These are phyloP conservation scores for Syrmaticus mikado DNA, from an alignment of 2,113 vertebrate species.

Conservation along the genomic window DNA sequence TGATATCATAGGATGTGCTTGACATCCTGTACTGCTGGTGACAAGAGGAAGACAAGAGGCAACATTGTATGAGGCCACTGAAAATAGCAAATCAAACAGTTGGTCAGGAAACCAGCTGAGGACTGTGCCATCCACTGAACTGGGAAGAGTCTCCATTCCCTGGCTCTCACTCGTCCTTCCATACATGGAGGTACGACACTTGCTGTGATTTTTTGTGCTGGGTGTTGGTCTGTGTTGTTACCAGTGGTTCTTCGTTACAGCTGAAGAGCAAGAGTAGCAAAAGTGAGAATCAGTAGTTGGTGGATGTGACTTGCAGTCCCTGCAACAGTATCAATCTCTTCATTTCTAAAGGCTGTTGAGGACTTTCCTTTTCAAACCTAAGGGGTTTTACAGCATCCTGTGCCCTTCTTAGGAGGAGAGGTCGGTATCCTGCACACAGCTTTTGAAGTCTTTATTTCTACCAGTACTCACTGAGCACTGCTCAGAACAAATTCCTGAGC, in stretches of 20 bases:
- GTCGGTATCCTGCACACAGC: not conserved
- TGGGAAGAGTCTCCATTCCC: not conserved
- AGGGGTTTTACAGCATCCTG: not conserved
- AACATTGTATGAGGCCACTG: constrained; percentile 11
- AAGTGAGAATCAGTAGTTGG: not conserved
- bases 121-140: not conserved
- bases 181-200: not conserved
- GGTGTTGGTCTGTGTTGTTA: not conserved
- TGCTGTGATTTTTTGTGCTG: not conserved
- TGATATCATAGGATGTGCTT: not conserved
- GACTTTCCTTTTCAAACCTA: not conserved
- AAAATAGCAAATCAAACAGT: constrained; percentile 45
- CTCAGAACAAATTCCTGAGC: not conserved
- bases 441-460: not conserved
- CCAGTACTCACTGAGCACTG: not conserved
- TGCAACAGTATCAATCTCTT: not conserved
- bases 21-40: not conserved
- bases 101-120: constrained; percentile 7
- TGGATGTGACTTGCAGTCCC: not conserved
- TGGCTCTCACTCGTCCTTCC: not conserved
- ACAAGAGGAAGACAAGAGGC: constrained; percentile 26
- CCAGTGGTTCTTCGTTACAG: not conserved
- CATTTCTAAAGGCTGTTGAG: not conserved
- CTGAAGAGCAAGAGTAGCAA: not conserved
- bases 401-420: not conserved